Conservation (phyloP, 2,888 invertebrate species). For the Glaucopsyche alexis region DNA sequence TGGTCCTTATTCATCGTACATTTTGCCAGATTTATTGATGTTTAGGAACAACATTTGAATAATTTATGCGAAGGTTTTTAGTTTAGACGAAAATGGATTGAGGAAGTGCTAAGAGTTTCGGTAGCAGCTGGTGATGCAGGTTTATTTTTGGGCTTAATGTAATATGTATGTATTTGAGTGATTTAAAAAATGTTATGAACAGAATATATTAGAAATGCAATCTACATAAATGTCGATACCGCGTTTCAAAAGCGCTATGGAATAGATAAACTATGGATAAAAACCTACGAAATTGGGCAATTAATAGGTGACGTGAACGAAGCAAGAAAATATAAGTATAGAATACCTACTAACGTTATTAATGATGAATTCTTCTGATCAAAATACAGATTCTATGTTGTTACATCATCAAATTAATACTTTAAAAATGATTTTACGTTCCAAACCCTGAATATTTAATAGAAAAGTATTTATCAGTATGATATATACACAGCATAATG, state of each 20-base stretch:
- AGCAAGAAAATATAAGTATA: too few species aligned
- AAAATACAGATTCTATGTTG: background rate
- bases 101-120: constrained; percentile 5
- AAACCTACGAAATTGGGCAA: too few species aligned
- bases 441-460: background rate
- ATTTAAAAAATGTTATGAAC: background rate
- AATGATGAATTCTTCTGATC: background rate
- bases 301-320: too few species aligned
- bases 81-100: constrained; percentile 6
- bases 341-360: background rate
- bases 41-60: constrained; percentile 8
- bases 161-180: background rate
- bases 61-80: constrained; percentile 20
- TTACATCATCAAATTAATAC: background rate
- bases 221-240: too few species aligned
- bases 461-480: background rate
- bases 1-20: constrained; percentile 29
- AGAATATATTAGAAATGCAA: background rate
- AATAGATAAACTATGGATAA: too few species aligned
- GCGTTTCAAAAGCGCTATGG: too few species aligned
- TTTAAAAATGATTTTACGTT: background rate
- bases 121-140: background rate
- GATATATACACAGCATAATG: background rate
- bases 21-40: constrained; percentile 14
- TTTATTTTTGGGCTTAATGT: background rate